Evolutionary conservation across 2,113 vertebrate genomes (phyloP).

Genomic region (Heloderma charlesbogerti): DNA sequence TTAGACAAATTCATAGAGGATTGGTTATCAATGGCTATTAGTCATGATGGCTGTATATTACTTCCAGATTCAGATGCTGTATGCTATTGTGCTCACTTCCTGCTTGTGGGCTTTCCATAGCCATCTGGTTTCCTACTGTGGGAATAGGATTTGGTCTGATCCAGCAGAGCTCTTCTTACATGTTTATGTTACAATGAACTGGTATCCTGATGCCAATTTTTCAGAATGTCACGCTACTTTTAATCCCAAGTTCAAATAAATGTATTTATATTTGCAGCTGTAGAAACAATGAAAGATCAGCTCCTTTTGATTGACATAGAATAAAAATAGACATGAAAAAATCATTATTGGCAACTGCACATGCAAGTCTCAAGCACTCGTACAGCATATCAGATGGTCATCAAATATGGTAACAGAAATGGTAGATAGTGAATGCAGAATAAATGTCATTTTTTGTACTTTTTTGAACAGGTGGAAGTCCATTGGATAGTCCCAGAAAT

Average conservation of each 20-base stretch:
- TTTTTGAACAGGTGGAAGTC: conserved; percentile 89
- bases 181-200: neutral
- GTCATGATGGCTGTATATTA: neutral
- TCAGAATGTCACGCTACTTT: neutral
- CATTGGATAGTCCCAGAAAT: conserved; percentile 95
- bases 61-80: neutral
- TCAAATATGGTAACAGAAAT: neutral
- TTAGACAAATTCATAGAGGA: neutral
- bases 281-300: neutral
- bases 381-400: conserved; percentile 3
- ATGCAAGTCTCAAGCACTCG: neutral
- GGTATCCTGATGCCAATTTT: neutral
- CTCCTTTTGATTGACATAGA: neutral
- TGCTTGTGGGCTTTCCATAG: neutral
- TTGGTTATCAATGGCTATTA: neutral
- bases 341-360: neutral
- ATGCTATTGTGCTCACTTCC: neutral
- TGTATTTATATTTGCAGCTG: neutral
- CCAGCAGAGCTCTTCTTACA: neutral
- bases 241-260: neutral
- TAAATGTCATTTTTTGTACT: conserved; percentile 1
- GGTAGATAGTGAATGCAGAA: neutral
- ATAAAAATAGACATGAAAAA: neutral
- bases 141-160: neutral
- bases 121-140: neutral